Conservation (phyloP, 2,113 vertebrate species). For the Aix galericulata region DNA sequence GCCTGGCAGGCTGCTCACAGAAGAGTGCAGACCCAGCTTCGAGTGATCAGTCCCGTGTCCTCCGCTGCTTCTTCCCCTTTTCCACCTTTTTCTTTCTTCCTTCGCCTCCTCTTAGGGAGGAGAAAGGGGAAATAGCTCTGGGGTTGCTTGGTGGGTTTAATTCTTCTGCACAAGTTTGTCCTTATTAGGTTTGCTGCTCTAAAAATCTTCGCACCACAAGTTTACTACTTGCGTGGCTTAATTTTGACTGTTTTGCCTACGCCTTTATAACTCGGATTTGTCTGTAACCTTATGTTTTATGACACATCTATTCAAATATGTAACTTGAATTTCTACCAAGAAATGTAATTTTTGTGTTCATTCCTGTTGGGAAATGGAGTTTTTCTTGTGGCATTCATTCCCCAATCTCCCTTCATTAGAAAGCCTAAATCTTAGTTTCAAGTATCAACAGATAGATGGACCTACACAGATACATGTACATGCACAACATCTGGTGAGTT, state of each 20-base stretch:
- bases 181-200: not conserved
- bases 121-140: not conserved
- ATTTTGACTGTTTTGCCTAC: not conserved
- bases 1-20: not conserved
- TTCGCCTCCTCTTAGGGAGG: not conserved
- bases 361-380: not conserved
- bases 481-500: not conserved
- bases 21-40: not conserved
- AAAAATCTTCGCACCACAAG: not conserved
- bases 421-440: not conserved
- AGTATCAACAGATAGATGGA: not conserved
- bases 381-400: not conserved
- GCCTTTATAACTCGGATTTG: not conserved
- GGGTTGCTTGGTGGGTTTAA: not conserved
- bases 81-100: not conserved
- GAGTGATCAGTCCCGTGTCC: not conserved
- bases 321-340: not conserved
- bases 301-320: not conserved
- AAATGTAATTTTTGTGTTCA: not conserved
- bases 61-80: not conserved
- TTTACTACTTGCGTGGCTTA: not conserved
- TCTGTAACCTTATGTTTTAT: not conserved
- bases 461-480: not conserved
- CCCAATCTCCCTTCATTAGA: not conserved
- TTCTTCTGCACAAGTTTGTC: not conserved